Evolutionary conservation across 2,113 vertebrate species (phyloP), one percentile per base, ranked within the genome.

Genomic region (Corynorhinus townsendii): DNA sequence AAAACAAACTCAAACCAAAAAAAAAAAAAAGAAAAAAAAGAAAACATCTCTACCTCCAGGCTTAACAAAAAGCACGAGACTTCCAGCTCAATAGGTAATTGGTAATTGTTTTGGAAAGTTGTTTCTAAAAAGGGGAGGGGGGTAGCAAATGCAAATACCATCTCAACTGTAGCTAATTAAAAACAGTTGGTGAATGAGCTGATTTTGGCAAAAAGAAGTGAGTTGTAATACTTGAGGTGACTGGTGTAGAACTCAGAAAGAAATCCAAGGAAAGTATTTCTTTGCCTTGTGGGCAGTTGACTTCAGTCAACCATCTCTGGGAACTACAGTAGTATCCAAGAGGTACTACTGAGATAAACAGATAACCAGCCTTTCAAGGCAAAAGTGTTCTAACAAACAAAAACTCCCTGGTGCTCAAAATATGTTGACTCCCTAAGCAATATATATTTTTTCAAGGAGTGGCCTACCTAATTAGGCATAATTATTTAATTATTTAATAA

Each of bases 21-120:
- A 69, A 16, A 83, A 10, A 68, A 89, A 84, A 64, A 28, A 30
- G 72, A 54, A 73, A 20, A 56, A 17, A 22, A 86, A 16, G 7
- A 0, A 83, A 15, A 68, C 89, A 85, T 26, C 66, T n/a, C 82
- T 19, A n/a, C 49, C 92, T 66, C 30, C n/a, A 93, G 80, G 81
- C 72, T 94, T 80, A 91, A 56, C 14, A 93, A 95, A 97, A 96
- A 96, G 4, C 87, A 59, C 80, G 71, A 77, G 28, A 94, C 81
- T 89, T 94, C 16, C 24, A 95, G 85, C 24, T 24, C 79, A 95
- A 86, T 76, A 96, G 62, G 86, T 94, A 92, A 95, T 95, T 95
- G 62, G 86, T 94, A 92, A 95, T 95, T 95, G 91, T 96, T 97
- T 97, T 96, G 90, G 95, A 97, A 96, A 96, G 80, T 89, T 95